Conservation (phyloP, 92 coral and sea anemone genomes). For the Porites cylindrica region DNA sequence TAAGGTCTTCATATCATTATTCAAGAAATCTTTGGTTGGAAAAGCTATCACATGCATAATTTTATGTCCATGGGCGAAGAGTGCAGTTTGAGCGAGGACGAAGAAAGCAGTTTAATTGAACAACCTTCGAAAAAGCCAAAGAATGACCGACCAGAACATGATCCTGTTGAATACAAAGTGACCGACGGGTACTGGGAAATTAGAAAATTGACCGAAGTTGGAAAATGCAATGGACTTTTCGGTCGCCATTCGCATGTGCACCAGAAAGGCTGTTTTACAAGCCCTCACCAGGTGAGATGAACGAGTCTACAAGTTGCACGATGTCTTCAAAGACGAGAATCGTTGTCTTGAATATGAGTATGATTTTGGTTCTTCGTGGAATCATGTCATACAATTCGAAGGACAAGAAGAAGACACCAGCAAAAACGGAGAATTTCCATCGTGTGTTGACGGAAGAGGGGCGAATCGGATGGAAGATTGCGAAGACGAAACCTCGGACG, state of each 20-base stretch:
- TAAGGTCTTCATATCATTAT: slow-evolving; percentile 39
- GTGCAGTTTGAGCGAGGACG: neutral
- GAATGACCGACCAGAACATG: neutral
- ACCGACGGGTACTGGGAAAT: slow-evolving; percentile 18
- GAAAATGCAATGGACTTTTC: neutral
- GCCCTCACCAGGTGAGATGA: slow-evolving; percentile 27
- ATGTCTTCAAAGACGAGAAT: slow-evolving; percentile 39
- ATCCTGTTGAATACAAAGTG: slow-evolving; percentile 11
- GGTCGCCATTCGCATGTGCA: slow-evolving; percentile 1
- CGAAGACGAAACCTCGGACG: slow-evolving; percentile 26
- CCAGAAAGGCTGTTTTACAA: neutral
- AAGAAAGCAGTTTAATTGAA: neutral
- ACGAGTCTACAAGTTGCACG: slow-evolving; percentile 33
- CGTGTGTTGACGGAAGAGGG: slow-evolving; percentile 40
- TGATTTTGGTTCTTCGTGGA: slow-evolving; percentile 48
- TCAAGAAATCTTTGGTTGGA: slow-evolving; percentile 50
- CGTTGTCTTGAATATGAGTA: slow-evolving; percentile 49
- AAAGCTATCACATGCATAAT: slow-evolving; percentile 37
- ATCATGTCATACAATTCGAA: slow-evolving; percentile 32
- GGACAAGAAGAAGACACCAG: neutral
- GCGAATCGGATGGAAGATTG: slow-evolving; percentile 47
- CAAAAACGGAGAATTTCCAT: slow-evolving; percentile 30
- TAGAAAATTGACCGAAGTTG: neutral
- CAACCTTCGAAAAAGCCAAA: neutral
- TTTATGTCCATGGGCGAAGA: slow-evolving; percentile 6